phyloP scores from a whole-genome alignment of 1,140 invertebrate species.

The Lanistes nyassanus region DNA sequence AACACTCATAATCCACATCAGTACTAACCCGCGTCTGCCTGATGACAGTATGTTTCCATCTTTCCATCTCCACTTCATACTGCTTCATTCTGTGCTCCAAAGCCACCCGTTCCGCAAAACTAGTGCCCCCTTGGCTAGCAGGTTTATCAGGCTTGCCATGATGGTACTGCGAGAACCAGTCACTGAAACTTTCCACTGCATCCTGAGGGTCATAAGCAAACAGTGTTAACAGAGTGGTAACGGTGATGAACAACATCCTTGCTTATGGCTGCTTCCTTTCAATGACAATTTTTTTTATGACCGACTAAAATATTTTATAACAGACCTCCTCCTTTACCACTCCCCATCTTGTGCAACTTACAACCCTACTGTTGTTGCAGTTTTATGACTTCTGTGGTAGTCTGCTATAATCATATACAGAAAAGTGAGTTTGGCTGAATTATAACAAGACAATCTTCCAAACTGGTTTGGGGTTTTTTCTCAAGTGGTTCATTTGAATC shows the following conservation, averaged over 20 bases:
- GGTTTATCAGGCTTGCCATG: conserved; percentile 77
- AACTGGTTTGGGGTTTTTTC: too few species aligned
- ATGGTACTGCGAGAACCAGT: conserved; percentile 88
- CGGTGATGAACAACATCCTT: conserved; percentile 32
- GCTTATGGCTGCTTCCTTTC: too few species aligned
- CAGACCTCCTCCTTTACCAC: too few species aligned
- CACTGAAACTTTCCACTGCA: conserved; percentile 86
- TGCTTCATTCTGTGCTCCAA: conserved; percentile 84
- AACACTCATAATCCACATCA: not conserved
- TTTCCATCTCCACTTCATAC: conserved; percentile 79
- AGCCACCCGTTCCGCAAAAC: conserved; percentile 89
- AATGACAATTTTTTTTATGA: too few species aligned
- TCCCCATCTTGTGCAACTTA: too few species aligned
- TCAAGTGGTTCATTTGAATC: too few species aligned
- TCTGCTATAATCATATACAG: too few species aligned
- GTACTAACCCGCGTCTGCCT: conserved; percentile 73
- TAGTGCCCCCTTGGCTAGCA: conserved; percentile 67
- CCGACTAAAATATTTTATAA: too few species aligned
- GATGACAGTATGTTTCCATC: conserved; percentile 79
- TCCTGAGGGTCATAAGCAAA: conserved; percentile 66
- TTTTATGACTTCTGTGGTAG: too few species aligned
- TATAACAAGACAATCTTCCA: too few species aligned
- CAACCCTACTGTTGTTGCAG: too few species aligned
- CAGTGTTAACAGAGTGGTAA: not conserved
- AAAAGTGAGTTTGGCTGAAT: too few species aligned